A percentile compares a stretch with the other conserved stretches of the same genome.
These are phyloP conservation scores for Neria commutata DNA, from an alignment of 2,888 invertebrate species.

Conservation along the genomic window DNA sequence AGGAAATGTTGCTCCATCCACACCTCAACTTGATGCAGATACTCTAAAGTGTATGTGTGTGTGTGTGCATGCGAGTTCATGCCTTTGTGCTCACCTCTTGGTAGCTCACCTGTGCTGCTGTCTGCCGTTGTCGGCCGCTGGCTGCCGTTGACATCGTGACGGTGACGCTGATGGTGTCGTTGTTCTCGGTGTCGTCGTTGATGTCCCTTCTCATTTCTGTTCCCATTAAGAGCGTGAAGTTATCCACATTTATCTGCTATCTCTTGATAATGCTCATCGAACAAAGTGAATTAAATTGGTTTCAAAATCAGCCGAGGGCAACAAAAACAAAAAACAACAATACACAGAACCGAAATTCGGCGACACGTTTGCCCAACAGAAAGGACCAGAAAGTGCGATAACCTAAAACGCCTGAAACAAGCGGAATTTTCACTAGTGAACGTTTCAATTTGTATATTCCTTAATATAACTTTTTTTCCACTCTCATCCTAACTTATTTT, in stretches of 20 bases:
- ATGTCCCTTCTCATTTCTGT: conserved; percentile 18
- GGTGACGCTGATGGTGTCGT: background rate
- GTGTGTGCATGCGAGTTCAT: conserved; percentile 56
- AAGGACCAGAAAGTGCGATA: conserved; percentile 7
- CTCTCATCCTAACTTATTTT: background rate
- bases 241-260: conserved; percentile 62
- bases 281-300: conserved; percentile 62
- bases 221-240: conserved; percentile 62
- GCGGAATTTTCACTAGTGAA: too few relatives aligned
- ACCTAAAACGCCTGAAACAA: background rate
- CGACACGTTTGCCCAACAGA: conserved; percentile 7
- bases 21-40: background rate
- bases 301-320: too few relatives aligned
- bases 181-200: background rate
- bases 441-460: background rate
- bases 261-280: conserved; percentile 62
- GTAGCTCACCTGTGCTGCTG: conserved; percentile 29
- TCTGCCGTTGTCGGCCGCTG: conserved; percentile 8
- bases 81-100: conserved; percentile 56
- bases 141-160: conserved; percentile 1
- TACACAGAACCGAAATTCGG: conserved; percentile 19
- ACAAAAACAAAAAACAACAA: conserved; percentile 44
- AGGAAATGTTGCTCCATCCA: conserved; percentile 9
- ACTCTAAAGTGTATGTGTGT: conserved; percentile 20
- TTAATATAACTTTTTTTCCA: background rate